A percentile compares a stretch with the other conserved stretches of the same genome.
Conservation (phyloP, 2,113 vertebrate species). For the Actinemys pallida region DNA sequence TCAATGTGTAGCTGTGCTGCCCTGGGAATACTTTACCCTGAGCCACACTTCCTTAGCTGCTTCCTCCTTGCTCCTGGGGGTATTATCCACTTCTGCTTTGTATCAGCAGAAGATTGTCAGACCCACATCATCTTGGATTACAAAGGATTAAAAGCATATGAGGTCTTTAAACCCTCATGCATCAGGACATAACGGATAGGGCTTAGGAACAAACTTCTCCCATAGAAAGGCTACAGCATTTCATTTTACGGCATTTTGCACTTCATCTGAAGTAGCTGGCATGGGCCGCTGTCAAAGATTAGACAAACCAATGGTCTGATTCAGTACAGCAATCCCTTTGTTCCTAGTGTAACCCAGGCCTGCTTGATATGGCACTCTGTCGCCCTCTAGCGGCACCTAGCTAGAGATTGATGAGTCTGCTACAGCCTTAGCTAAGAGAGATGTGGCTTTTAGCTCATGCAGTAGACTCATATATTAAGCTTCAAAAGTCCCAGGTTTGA, state of each 20-base stretch:
- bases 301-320: neutral
- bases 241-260: neutral
- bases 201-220: neutral
- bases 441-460: too few relatives aligned
- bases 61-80: neutral
- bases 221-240: neutral
- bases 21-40: neutral
- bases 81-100: too few relatives aligned
- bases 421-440: too few relatives aligned
- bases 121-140: neutral
- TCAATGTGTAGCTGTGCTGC: neutral
- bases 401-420: too few relatives aligned
- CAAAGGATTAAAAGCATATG: neutral
- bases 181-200: neutral
- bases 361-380: too few relatives aligned
- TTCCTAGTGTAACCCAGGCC: neutral
- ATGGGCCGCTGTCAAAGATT: neutral
- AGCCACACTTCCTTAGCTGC: neutral
- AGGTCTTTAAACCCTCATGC: too few relatives aligned
- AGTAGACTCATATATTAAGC: too few relatives aligned
- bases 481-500: neutral
- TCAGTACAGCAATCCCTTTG: neutral
- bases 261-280: neutral
- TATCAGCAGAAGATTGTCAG: neutral
- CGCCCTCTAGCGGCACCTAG: too few relatives aligned